A percentile compares a stretch with the other conserved stretches of the same genome.
phyloP scores from a whole-genome alignment of 2,888 invertebrate species.

The Ornithoptera priamus region DNA sequence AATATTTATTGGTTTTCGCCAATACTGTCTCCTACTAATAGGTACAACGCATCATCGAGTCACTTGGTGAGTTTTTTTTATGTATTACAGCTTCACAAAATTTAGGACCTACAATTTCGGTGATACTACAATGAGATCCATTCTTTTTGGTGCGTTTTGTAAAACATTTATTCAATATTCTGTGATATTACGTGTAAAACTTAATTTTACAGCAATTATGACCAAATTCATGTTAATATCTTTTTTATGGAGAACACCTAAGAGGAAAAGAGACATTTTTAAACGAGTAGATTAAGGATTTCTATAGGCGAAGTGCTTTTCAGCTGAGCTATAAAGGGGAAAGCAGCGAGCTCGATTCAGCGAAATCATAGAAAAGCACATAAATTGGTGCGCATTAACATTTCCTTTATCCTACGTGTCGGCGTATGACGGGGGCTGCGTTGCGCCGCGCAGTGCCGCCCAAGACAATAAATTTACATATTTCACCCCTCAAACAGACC shows the following conservation, averaged over 20 bases:
- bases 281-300: not conserved
- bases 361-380: conserved; percentile 80
- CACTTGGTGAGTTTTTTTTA: not conserved
- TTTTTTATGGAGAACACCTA: not conserved
- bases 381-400: conserved; percentile 80
- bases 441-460: conserved; percentile 63
- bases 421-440: conserved; percentile 76
- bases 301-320: conserved; percentile 56
- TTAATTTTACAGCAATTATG: too few relatives aligned
- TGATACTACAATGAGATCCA: too few relatives aligned
- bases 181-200: too few relatives aligned
- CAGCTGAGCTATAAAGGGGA: conserved; percentile 64
- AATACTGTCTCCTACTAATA: not conserved
- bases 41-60: not conserved
- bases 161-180: too few relatives aligned
- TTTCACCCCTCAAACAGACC: conserved; percentile 81
- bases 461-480: conserved; percentile 81
- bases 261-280: not conserved
- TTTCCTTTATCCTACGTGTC: conserved; percentile 80
- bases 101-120: too few relatives aligned
- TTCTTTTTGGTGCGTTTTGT: too few relatives aligned
- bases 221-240: too few relatives aligned
- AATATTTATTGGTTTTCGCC: not conserved
- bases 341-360: conserved; percentile 72
- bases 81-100: too few relatives aligned